Evolutionary conservation across 1,140 invertebrate species (phyloP).

Genomic region (Calliopsis andreniformis): DNA sequence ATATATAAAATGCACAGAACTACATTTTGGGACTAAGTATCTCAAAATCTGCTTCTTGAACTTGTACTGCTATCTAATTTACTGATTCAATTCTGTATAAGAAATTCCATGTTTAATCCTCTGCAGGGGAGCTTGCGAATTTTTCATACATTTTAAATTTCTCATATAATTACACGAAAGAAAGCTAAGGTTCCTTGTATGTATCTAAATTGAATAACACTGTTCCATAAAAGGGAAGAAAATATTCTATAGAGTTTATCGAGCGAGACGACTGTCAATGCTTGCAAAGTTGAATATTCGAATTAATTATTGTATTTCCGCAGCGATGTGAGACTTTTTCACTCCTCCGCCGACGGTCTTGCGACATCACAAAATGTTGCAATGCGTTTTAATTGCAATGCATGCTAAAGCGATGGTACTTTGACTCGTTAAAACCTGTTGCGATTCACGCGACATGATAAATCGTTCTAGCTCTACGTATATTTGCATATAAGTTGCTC

Average conservation of each 20-base stretch:
- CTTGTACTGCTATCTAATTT: too few relatives aligned
- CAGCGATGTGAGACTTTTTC: neutral
- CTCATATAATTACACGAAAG: neutral
- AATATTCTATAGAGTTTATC: slow-evolving; percentile 7
- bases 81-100: too few relatives aligned
- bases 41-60: too few relatives aligned
- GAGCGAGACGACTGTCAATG: neutral
- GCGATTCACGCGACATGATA: slow-evolving; percentile 29
- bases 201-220: too few relatives aligned
- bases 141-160: too few relatives aligned
- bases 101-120: too few relatives aligned
- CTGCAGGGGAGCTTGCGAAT: too few relatives aligned
- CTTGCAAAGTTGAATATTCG: neutral
- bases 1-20: too few relatives aligned
- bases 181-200: neutral
- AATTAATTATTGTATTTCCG: neutral
- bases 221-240: neutral
- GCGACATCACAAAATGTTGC: slow-evolving; percentile 1
- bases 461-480: slow-evolving; percentile 23
- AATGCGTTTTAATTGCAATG: slow-evolving; percentile 18
- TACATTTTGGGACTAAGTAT: too few relatives aligned
- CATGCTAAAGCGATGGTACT: slow-evolving; percentile 5
- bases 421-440: slow-evolving; percentile 36
- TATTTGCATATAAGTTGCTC: neutral
- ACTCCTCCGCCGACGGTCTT: neutral